Evolutionary conservation across 2,888 invertebrate genomes (phyloP).

Genomic region (Metellina segmentata): DNA sequence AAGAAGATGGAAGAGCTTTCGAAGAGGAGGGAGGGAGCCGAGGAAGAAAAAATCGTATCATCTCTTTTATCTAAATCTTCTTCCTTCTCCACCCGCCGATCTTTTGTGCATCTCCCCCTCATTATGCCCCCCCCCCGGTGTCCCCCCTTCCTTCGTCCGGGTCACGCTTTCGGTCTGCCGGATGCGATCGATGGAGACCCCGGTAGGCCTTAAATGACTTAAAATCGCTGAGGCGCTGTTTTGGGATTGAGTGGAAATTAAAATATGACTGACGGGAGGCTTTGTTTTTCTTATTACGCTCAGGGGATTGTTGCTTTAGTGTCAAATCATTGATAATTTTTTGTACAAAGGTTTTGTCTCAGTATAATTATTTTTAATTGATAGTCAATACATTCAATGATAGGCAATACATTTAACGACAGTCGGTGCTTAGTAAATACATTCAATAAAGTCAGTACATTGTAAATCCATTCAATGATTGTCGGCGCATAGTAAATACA

Average conservation of each 20-base stretch:
- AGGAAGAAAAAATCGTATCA: slow-evolving; percentile 26
- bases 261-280: not conserved
- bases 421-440: no score
- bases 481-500: no score
- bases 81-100: slow-evolving; percentile 11
- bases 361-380: no score
- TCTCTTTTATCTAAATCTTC: slow-evolving; percentile 66
- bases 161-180: not conserved
- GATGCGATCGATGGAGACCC: slow-evolving; percentile 25
- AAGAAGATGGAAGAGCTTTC: slow-evolving; percentile 69
- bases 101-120: slow-evolving; percentile 31
- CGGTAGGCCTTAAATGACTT: slow-evolving; percentile 11
- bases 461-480: no score
- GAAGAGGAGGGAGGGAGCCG: slow-evolving; percentile 19
- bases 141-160: not conserved
- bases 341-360: no score
- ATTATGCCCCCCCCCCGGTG: not conserved
- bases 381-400: no score
- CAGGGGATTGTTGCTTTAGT: no score
- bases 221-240: not conserved
- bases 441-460: no score
- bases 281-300: no score
- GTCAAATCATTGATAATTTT: no score
- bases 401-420: no score
- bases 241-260: not conserved